Evolutionary conservation across 2,113 vertebrate species (phyloP).

Genomic region (Tyrannus savana): DNA sequence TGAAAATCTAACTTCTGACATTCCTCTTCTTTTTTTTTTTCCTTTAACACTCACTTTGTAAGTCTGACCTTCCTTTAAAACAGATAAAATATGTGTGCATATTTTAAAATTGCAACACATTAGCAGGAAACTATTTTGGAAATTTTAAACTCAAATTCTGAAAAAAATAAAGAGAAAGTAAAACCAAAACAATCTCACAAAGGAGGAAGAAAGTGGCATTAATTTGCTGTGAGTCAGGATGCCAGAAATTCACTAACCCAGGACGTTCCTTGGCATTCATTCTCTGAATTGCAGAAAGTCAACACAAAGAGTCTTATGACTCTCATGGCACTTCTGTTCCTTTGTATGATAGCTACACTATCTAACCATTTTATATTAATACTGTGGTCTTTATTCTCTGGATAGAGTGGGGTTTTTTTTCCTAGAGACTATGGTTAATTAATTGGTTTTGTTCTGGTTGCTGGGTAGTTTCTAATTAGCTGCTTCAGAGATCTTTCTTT

Average conservation of each 20-base stretch:
- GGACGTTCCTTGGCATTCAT: not conserved
- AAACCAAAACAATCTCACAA: not conserved
- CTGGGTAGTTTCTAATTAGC: constrained; percentile 56
- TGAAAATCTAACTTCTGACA: not conserved
- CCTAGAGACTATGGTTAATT: constrained; percentile 40
- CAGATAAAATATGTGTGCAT: not conserved
- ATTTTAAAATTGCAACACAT: not conserved
- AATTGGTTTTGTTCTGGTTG: constrained; percentile 50
- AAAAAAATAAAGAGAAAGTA: not conserved
- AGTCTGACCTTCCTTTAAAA: not conserved
- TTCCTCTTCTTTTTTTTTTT: not conserved
- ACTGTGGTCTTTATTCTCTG: constrained; percentile 20
- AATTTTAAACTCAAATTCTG: not conserved
- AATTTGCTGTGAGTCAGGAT: not conserved
- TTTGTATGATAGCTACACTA: not conserved
- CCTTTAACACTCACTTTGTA: not conserved
- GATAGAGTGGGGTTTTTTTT: not conserved
- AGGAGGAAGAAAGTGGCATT: not conserved
- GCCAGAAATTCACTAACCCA: not conserved
- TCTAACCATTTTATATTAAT: constrained; percentile 2
- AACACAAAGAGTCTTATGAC: not conserved
- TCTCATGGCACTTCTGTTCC: not conserved
- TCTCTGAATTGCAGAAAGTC: not conserved
- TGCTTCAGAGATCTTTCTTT: not conserved
- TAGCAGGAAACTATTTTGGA: not conserved